These are phyloP conservation scores for Oncorhynchus mykiss DNA, from an alignment of 2,113 vertebrate species.

Conservation along the genomic window DNA sequence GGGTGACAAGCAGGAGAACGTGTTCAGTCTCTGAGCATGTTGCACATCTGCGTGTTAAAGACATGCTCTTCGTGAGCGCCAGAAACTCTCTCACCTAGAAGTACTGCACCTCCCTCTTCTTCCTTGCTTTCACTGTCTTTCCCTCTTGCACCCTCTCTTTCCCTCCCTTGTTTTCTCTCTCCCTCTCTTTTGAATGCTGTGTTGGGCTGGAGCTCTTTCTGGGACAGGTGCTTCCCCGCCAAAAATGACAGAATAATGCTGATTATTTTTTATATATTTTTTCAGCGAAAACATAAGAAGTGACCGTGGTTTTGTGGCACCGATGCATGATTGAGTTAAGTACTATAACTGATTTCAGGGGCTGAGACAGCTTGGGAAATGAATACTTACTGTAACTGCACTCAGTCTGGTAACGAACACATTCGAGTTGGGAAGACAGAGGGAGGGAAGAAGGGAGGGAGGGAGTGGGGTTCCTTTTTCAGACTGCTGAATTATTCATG, in stretches of 20 bases:
- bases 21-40: conserved; percentile 34
- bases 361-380: conserved; percentile 41
- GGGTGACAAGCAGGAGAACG: conserved; percentile 43
- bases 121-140: neutral
- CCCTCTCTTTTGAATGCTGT: conserved; percentile 69
- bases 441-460: conserved; percentile 34
- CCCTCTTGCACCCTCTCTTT: conserved; percentile 37
- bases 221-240: conserved; percentile 90
- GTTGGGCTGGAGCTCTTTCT: conserved; percentile 78
- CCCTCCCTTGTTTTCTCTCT: conserved; percentile 28
- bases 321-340: conserved; percentile 25
- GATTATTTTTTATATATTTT: conserved; percentile 40
- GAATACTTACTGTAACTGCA: conserved; percentile 24
- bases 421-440: conserved; percentile 70
- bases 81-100: conserved; percentile 10
- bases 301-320: conserved; percentile 12
- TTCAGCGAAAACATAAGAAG: conserved; percentile 18
- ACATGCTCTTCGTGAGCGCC: conserved; percentile 34
- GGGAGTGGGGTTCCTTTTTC: conserved; percentile 42
- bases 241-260: conserved; percentile 77
- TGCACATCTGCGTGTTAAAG: conserved; percentile 37
- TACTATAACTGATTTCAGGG: conserved; percentile 36
- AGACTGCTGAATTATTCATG: conserved; percentile 89
- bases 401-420: conserved; percentile 71
- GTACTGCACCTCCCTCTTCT: neutral